Base-by-base conservation (phyloP, 1,140 invertebrate species). In the Drosophila auraria region DNA sequence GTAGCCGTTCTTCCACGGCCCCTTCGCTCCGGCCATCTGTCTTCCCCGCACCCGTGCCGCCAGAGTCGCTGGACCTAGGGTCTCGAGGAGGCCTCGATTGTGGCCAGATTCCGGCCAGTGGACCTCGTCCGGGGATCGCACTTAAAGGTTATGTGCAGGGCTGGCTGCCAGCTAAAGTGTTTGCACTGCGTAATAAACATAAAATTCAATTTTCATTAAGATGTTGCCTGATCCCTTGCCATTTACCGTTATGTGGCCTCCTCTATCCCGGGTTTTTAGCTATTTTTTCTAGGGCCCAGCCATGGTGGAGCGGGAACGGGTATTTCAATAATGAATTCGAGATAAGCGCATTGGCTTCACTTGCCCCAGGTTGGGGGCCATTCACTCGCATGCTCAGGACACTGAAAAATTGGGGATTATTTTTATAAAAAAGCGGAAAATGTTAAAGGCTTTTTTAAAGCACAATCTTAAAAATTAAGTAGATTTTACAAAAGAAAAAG, bases 191-290 rank as follows among this genome's bases (percentile, higher is more conserved):
- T 87, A 87, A 87, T 87, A 87, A 87, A 87, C 83, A 87, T 87
- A 83, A 89, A 87, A 87, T 89, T 87, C 83, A 87, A 87, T 87
- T 89, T 89, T 87, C 83, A 87, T 87, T 87, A 87, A 87, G 83
- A 83, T 87, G 84, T 87, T 82, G 72, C 77, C 78, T 78, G 83
- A 87, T 87, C 83, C 83, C 84, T 87, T 74, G 64, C 51, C 47
- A 69, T 84, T 81, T 72, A 87, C 83, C 83, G 84, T 87, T 87
- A 89, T 65, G 1, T 40, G 54, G 68, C 80, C 69, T 71, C n/a
- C 33, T 45, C 53, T 25, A 47, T 33, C 27, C 11, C 40, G 30
- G 23, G 9, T 11, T 47, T 54, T 54, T 15, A 15, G 36, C 8
- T 20, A 57, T 63, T 38, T 64, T 69, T 68, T 73, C 54, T 73